These are phyloP conservation scores for Drosophila yooni DNA, from an alignment of 2,888 invertebrate genomes.

Conservation along the genomic window DNA sequence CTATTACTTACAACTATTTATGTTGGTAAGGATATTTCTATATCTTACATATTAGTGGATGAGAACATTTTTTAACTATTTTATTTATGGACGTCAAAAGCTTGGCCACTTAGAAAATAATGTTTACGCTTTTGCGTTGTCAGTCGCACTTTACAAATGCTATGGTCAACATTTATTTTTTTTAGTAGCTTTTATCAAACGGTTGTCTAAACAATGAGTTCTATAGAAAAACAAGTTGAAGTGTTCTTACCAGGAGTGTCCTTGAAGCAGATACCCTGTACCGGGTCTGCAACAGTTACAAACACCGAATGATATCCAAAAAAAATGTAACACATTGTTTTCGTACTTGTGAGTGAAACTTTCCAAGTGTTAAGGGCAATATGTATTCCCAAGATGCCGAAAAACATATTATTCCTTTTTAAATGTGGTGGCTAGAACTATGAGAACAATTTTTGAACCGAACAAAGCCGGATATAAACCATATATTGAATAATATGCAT, in stretches of 20 bases:
- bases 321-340: not conserved
- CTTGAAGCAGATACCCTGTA: not conserved
- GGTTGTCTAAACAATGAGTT: conserved; percentile 8
- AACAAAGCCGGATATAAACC: not conserved
- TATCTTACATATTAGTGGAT: not conserved
- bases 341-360: not conserved
- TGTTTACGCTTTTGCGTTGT: not conserved
- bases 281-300: not conserved
- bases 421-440: not conserved
- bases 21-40: not conserved
- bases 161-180: conserved; percentile 54
- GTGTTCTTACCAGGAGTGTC: not conserved
- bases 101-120: not conserved
- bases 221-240: not conserved
- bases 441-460: not conserved
- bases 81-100: not conserved
- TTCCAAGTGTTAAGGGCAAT: not conserved
- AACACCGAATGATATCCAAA: not conserved
- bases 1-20: not conserved
- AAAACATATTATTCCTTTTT: not conserved
- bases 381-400: not conserved
- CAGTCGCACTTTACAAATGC: conserved; percentile 14
- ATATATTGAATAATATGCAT: not conserved
- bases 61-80: not conserved
- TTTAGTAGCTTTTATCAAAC: conserved; percentile 45